Evolutionary conservation across 2,797 vertebrate genomes (phyloP), one percentile per base, ranked within the genome.

Genomic region (Melanotaenia pygmaea): DNA sequence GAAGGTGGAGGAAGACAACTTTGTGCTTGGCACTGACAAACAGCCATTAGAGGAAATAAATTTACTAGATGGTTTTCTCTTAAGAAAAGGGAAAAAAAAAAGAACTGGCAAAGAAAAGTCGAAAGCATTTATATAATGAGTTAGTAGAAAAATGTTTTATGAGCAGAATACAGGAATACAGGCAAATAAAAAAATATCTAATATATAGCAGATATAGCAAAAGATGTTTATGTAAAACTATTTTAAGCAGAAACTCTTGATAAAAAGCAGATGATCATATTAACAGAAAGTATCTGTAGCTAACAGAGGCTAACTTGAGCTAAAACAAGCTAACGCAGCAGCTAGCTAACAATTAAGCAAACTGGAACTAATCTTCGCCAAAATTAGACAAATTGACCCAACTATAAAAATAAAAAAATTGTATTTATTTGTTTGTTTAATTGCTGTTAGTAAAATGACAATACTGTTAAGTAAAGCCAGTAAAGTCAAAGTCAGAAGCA

Each of bases 11-110:
- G 62, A 53, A 50, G 66, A 59, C 37, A 68, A 38, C 53, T 72
- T 12, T 60, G 6, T 45, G 43, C n/a, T 73, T 72, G 72, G 54
- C 68, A 67, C 0, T 82, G 85, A 82, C 40, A 82, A 79, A 85
- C 34, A 66, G 47, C 71, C 13, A 67, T 57, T 45, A 65, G 50
- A 84, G 45, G 26, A 64, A 64, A 76, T 20, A 72, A 67, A 86
- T 64, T 51, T 57, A 77, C 54, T 35, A 9, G 38, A 73, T 80
- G 35, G 1, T 78, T 70, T 76, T 64, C 43, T 69, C 51, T 67
- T 67, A 71, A 54, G 67, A 69, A 18, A 67, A 37, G 45, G 62
- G 12, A n/a, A 59, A 59, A 50, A 50, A 26, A 34, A 12, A 12
- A 64, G 11, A 37, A 61, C 12, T 62, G 34, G 58, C 14, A 28